Base-by-base conservation (phyloP, 2,797 vertebrate genomes). In the Rhyacichthys aspro region DNA sequence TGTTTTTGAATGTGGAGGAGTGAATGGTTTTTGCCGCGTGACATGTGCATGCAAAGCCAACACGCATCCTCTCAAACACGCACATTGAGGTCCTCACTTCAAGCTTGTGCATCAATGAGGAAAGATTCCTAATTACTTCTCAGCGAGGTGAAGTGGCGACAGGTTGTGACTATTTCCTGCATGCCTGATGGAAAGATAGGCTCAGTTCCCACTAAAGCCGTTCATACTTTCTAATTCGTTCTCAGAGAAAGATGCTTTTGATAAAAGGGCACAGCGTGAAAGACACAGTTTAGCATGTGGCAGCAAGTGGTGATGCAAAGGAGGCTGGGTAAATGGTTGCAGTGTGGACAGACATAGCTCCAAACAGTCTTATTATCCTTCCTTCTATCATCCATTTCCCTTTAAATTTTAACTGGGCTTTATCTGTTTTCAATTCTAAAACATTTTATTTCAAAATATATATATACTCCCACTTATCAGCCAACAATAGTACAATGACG, bases 101-200 rank as follows among this genome's bases (percentile, higher is more conserved):
- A 81, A 83, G 72, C 77, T 33, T 84, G 64, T 72, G 74, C 67
- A 63, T 59, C 74, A 71, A 77, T 85, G 70, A 67, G 55, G 69
- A 74, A 86, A 81, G 67, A 82, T 82, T 78, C 72, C 43, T 81
- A 83, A 89, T 82, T 78, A 74, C 75, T 67, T 72, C 71, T 70
- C 49, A 57, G 60, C 62, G 65, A 67, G 72, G 58, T 72, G 75
- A 76, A 69, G 81, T 63, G 72, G 70, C 43, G 48, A 39, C 28
- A 37, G 63, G 57, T 76, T 70, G 72, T 43, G 16, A 61, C 63
- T 52, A 45, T 59, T 76, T 59, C 46, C 68, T 48, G 59, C 76
- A 73, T 84, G 84, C 79, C 69, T 61, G 70, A 81, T 83, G 74
- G 76, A 81, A 69, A 61, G 68, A 84, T 64, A 61, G 12, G 14